Conservation (phyloP, 2,797 vertebrate species). For the Betta splendens region DNA sequence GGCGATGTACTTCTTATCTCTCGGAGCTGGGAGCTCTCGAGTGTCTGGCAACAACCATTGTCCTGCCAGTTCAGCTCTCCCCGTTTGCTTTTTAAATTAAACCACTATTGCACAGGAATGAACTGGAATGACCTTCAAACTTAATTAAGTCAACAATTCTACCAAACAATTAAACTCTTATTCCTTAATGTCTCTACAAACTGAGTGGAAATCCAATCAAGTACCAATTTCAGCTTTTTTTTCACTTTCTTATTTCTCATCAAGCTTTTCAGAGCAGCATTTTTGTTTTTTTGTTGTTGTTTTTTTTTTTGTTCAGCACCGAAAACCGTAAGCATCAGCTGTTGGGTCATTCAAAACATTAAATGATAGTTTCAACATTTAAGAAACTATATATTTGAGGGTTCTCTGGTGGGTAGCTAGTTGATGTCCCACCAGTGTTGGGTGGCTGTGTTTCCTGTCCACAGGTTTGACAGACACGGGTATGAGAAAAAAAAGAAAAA, state of each 20-base stretch:
- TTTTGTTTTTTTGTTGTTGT: slow-evolving; percentile 2
- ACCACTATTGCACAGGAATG: slow-evolving; percentile 56
- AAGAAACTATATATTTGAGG: not conserved
- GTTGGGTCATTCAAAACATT: slow-evolving; percentile 7
- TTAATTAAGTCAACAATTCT: slow-evolving; percentile 43
- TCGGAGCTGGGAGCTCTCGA: not conserved
- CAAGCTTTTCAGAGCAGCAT: slow-evolving; percentile 48
- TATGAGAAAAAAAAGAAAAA: slow-evolving; percentile 1
- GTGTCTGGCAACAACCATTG: not conserved
- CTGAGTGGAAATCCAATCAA: slow-evolving; percentile 15
- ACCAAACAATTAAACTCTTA: slow-evolving; percentile 46
- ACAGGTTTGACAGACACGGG: not conserved
- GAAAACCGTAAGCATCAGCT: slow-evolving; percentile 24
- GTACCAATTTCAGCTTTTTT: slow-evolving; percentile 29
- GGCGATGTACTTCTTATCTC: not conserved
- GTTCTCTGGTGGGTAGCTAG: slow-evolving; percentile 4
- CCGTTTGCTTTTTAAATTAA: not conserved
- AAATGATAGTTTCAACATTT: slow-evolving; percentile 5
- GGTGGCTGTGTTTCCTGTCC: not conserved
- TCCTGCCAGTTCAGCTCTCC: not conserved
- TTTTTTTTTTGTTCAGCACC: slow-evolving; percentile 49
- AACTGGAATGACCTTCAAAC: slow-evolving; percentile 71
- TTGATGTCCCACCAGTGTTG: not conserved
- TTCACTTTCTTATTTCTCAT: slow-evolving; percentile 26
- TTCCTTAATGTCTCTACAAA: slow-evolving; percentile 29